Percentiles rank a stretch among this genome's conserved stretches.
These are phyloP conservation scores for Graptemys geographica DNA, from an alignment of 2,797 vertebrate species.

Conservation along the genomic window DNA sequence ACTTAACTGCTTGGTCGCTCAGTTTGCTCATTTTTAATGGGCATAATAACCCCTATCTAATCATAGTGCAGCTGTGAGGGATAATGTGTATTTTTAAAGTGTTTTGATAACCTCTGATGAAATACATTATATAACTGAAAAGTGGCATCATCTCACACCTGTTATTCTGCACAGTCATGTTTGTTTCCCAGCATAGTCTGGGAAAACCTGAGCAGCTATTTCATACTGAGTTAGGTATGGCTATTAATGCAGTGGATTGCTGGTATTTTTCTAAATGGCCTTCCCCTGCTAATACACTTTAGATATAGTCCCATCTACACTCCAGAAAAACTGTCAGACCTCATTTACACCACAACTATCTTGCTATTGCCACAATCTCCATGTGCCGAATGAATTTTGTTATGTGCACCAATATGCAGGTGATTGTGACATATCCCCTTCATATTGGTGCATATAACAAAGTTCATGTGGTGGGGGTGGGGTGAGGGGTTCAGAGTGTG, in stretches of 20 bases:
- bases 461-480: too few relatives aligned
- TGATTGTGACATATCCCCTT: too few relatives aligned
- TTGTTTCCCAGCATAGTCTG: background rate
- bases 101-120: background rate
- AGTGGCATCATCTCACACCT: background rate
- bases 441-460: too few relatives aligned
- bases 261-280: background rate
- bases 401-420: too few relatives aligned
- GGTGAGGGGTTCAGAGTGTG: too few relatives aligned
- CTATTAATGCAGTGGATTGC: background rate
- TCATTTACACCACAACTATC: background rate
- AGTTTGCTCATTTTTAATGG: background rate
- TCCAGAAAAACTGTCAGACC: background rate
- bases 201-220: background rate
- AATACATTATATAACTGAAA: background rate
- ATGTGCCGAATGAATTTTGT: too few relatives aligned
- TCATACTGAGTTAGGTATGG: background rate
- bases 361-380: background rate
- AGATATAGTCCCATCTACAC: background rate
- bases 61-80: background rate
- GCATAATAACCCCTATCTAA: background rate
- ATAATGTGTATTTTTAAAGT: background rate
- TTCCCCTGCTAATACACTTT: background rate
- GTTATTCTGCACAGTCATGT: background rate
- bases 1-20: background rate